Evolutionary conservation across 2,888 invertebrate species (phyloP).

Genomic region (Macropis europaea): DNA sequence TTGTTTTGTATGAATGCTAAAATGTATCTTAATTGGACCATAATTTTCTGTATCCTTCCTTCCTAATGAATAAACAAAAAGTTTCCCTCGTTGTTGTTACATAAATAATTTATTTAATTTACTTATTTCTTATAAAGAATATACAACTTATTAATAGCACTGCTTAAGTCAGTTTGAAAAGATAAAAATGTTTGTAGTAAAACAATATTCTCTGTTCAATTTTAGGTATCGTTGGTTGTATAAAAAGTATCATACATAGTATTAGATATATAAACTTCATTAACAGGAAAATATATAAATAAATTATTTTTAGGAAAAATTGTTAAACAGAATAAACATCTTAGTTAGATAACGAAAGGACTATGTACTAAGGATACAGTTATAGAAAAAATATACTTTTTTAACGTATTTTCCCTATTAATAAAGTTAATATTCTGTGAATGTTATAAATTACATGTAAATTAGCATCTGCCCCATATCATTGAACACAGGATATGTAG

Average conservation of each 20-base stretch:
- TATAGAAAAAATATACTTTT: conserved; percentile 38
- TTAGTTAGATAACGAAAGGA: not conserved
- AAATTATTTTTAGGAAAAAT: not conserved
- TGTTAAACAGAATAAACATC: not conserved
- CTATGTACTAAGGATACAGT: not conserved
- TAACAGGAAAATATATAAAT: conserved; percentile 19
- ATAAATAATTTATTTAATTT: conserved; percentile 19
- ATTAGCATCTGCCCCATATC: conserved; percentile 8
- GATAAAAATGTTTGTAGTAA: not conserved
- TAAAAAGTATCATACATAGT: conserved; percentile 17
- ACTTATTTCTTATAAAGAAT: not conserved
- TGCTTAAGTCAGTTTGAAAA: not conserved
- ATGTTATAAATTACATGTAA: conserved; percentile 8
- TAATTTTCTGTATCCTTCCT: conserved; percentile 15
- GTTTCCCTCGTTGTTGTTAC: not conserved
- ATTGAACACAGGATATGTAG: conserved; percentile 45
- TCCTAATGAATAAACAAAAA: not conserved
- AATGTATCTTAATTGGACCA: conserved; percentile 36
- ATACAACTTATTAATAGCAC: not conserved
- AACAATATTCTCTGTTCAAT: not conserved
- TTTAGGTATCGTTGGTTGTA: not conserved
- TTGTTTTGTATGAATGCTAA: not conserved
- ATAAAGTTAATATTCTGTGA: conserved; percentile 20
- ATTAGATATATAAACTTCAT: conserved; percentile 23
- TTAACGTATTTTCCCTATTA: conserved; percentile 20